Conservation (phyloP, 1,140 invertebrate species). For the Arion vulgaris region DNA sequence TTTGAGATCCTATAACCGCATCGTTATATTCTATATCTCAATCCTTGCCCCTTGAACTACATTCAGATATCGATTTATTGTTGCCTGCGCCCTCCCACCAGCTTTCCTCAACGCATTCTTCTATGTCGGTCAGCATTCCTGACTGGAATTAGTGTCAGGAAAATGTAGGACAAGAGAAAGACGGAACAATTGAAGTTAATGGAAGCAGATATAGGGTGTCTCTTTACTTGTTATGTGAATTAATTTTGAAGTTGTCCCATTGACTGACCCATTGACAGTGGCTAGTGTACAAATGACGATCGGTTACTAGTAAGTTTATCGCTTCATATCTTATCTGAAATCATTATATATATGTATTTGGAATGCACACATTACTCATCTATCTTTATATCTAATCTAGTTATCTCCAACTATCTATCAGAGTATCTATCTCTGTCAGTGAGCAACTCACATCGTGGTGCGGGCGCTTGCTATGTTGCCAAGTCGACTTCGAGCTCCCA, state of each 20-base stretch:
- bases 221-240: neutral
- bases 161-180: neutral
- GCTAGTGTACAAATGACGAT: too few species aligned
- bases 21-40: neutral
- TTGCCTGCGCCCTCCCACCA: neutral
- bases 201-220: neutral
- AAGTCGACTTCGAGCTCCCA: too few species aligned
- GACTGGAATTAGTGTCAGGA: neutral
- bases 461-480: too few species aligned
- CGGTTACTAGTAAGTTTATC: too few species aligned
- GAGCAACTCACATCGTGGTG: too few species aligned
- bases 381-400: too few species aligned
- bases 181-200: neutral
- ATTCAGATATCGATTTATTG: neutral
- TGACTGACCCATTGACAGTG: too few species aligned
- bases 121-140: neutral
- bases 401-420: too few species aligned
- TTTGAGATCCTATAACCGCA: neutral
- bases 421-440: too few species aligned
- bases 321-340: too few species aligned
- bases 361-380: too few species aligned
- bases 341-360: too few species aligned
- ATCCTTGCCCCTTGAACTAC: neutral
- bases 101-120: neutral
- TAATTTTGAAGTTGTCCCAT: neutral